Evolutionary conservation across 2,113 vertebrate species (phyloP), one percentile per base, ranked within the genome.

Genomic region (Campylomormyrus tamandua): DNA sequence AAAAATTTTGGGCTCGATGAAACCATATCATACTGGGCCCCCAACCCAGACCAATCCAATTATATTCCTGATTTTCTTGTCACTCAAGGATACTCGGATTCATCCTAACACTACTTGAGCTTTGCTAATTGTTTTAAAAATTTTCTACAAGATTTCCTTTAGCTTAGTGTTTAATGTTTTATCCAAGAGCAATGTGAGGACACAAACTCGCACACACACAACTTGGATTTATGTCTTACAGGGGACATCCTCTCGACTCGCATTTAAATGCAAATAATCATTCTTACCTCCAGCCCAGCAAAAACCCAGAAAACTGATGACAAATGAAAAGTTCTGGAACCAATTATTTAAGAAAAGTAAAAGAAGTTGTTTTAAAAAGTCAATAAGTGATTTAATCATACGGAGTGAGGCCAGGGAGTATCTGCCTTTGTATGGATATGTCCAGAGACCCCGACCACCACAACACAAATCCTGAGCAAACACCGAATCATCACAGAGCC

Each of bases 401-500:
- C 2, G 13, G 27, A 21, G 27, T 58, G 15, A 5, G 39, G 7
- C 9, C 21, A 62, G 21, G 53, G 87, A 13, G 10, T 31, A 0
- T 31, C 27, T 31, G n/a, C 10, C 62, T 70, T 70, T 70, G 62
- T 70, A 70, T 80, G 35, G 74, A 42, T 42, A 80, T 80, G 35
- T 80, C 74, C 35, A 11, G 74, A 80, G 15, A 80, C 74, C 35
- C 74, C 35, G 31, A 15, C 13, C 70, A 77, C 15, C 70, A 74
- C 70, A 31, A 77, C 70, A 15, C 83, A 85, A 88, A 87, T 83
- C 19, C 49, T n/a, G 49, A 42, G 74, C 19, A 70, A 88, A 49
- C 87, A 56, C 74, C 13, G 74, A 74, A 83, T 53, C 86, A 94
- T 92, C 93, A 93, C 91, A 93, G 24, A 94, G 94, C 94, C 93